Base-by-base conservation (phyloP, 1,140 invertebrate genomes). In the Tetragonula clypearis region DNA sequence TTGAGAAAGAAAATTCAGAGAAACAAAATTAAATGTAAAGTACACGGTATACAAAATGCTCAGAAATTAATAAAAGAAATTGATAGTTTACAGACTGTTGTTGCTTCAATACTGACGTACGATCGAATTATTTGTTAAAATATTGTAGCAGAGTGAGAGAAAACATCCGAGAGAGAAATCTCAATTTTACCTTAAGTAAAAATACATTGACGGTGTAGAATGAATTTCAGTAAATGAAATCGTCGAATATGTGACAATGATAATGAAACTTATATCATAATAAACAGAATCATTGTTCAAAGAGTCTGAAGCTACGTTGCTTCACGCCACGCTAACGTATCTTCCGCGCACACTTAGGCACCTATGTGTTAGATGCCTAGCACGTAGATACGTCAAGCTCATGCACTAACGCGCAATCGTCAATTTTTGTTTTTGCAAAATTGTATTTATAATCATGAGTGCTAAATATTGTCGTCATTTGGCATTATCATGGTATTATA, bases 281-380 rank as follows among this genome's bases (percentile, higher is more conserved):
- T 71, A 26, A 83, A 83, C 85, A 65, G 53, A 77, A 77, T 65
- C 74, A 86, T 86, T 58, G 23, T 86, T 86, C 30, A 72, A 82
- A 86, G 76, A 77, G 71, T 83, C 30, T 72, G 66, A 72, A 83
- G 72, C 79, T 69, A 30, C 41, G 82, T 84, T 58, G 82, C 79
- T 76, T 69, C 66, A 65, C 72, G 53, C 56, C 76, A 62, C 23
- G 82, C 79, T 79, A 86, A 86, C 84, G 84, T 86, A 79, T 85
- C 84, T 76, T 58, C 41, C n/a, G 15, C 21, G 19, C 65, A 69
- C 72, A 23, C 26, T 35, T 23, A 55, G 3, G 14, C 56, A 35
- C 1, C 15, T 79, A 66, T 2, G 21, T 69, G 11, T 35, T n/a
- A n/a, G 41, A 49, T 49, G 41, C 6, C 6, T 49, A 0, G 41